Evolutionary conservation across 1,140 invertebrate species (phyloP), one percentile per base, ranked within the genome.

Genomic region (Gonioctena quinquepunctata): DNA sequence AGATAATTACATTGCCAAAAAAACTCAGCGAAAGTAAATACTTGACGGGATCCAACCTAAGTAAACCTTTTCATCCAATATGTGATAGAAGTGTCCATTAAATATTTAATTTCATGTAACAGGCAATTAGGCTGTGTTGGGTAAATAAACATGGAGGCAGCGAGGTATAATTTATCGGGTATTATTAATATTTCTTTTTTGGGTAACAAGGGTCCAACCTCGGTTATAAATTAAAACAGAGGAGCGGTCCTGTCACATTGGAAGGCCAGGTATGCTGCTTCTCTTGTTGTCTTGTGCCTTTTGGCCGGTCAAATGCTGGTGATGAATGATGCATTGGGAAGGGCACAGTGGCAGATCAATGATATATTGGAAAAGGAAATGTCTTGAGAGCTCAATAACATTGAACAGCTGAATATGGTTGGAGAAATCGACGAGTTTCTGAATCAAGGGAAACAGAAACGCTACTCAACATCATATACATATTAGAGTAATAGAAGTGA

Each of bases 171-270:
- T 73, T 75, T 75, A 75, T 64, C 50, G 48, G 33, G 68, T 75
- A 77, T 75, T 75, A 77, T 74, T 72, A 69, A 77, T 77, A 77
- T 77, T 77, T 73, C 71, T 71, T 72, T 73, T 69, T 71, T 49
- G 64, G 70, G 70, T 75, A 77, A 71, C 66, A 73, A 52, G 50
- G 63, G 60, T 48, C 52, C 62, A 66, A 19, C 60, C 27, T 23
- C 23, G 64, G 69, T 70, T 71, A 63, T 75, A 77, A 75, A 75
- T 75, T 73, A 74, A 65, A 54, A 42, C 48, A 22, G 73, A 71
- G 59, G 63, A 68, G 68, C 48, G 22, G 63, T 42, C 57, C 75
- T 75, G 72, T 76, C 75, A 74, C 26, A 64, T 42, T 54, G 50
- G 70, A 59, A 62, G 64, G 50, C 54, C 70, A 72, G 75, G 70